phyloP scores from a whole-genome alignment of 2,888 invertebrate genomes.

The Pegoplata infirma region DNA sequence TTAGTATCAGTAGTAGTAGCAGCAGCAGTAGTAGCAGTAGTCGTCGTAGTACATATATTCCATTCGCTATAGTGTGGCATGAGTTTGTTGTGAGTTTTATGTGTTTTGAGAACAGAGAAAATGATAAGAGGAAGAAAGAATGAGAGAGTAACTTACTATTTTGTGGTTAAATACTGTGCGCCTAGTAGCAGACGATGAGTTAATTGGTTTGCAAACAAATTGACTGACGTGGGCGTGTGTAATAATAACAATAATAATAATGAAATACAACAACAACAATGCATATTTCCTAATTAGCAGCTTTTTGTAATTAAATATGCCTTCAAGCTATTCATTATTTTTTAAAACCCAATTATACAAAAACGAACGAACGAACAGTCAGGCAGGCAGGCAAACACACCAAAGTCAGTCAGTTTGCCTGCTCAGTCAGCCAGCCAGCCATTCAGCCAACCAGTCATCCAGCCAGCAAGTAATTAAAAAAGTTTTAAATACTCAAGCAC shows the following conservation, averaged over 20 bases:
- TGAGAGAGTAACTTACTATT: slow-evolving; percentile 46
- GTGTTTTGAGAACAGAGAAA: slow-evolving; percentile 49
- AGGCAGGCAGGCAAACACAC: slow-evolving; percentile 19
- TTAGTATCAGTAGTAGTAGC: slow-evolving; percentile 26
- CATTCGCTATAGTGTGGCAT: too few species aligned
- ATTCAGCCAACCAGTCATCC: slow-evolving; percentile 3
- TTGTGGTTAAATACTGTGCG: slow-evolving; percentile 73
- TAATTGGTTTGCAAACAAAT: slow-evolving; percentile 77
- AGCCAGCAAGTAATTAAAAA: slow-evolving; percentile 54
- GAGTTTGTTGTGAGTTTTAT: not conserved
- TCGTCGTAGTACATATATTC: too few species aligned
- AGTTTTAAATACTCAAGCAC: slow-evolving; percentile 40
- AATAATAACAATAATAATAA: slow-evolving; percentile 61
- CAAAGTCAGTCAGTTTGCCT: not conserved
- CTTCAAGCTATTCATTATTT: slow-evolving; percentile 70
- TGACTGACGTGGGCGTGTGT: slow-evolving; percentile 76
- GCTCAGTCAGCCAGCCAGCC: slow-evolving; percentile 10
- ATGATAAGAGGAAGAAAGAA: slow-evolving; percentile 25
- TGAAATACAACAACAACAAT: slow-evolving; percentile 49
- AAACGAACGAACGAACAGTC: not conserved
- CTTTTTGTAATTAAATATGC: slow-evolving; percentile 77
- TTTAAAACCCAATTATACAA: slow-evolving; percentile 56
- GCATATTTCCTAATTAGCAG: slow-evolving; percentile 76
- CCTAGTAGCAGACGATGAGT: slow-evolving; percentile 75
- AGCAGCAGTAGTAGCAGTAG: too few species aligned